Evolutionary conservation across 2,888 invertebrate species (phyloP), one percentile per base, ranked within the genome.

Genomic region (Sturmia bella): DNA sequence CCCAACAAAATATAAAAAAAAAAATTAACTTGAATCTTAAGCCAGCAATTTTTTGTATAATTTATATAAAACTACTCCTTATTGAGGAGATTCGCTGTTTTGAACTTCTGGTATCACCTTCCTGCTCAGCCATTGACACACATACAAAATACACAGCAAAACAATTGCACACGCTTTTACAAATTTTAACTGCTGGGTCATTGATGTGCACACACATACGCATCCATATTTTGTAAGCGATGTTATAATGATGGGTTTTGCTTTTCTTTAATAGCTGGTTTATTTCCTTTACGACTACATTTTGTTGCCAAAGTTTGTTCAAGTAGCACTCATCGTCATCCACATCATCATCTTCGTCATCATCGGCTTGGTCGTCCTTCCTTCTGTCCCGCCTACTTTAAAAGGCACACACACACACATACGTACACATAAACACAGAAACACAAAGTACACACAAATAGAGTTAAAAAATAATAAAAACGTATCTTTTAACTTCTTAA

Each of bases 171-270:
- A 32, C 32, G 32, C 32, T 32, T 32, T 32, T 7, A n/a, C n/a
- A 9, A 32, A 32, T 32, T 15, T 15, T 50, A 1, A 41, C 41
- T 32, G 63, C 37, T 73, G 73, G 73, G 73, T 73, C 63, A 32
- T 32, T 32, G 27, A 27, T 27, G 27, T 27, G 27, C 6, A 32
- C 32, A 32, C 13, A 45, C 45, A 45, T 9, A 12, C 2, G 15
- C n/a, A 5, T 43, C 5, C 43, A 15, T 27, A 11, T 32, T 1
- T 32, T 43, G 13, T 69, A 52, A 66, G 72, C 72, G 64, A 72
- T 78, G 50, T 57, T 66, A 66, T 78, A 72, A 78, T 78, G 78
- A 78, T 72, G 78, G 78, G 72, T 72, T 78, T 78, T 66, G 78
- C 66, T 78, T 72, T 45, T 66, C 43, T 66, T 66, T 72, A 78